Evolutionary conservation across 2,888 invertebrate species (phyloP).

Genomic region (Pristionchus exspectatus): DNA sequence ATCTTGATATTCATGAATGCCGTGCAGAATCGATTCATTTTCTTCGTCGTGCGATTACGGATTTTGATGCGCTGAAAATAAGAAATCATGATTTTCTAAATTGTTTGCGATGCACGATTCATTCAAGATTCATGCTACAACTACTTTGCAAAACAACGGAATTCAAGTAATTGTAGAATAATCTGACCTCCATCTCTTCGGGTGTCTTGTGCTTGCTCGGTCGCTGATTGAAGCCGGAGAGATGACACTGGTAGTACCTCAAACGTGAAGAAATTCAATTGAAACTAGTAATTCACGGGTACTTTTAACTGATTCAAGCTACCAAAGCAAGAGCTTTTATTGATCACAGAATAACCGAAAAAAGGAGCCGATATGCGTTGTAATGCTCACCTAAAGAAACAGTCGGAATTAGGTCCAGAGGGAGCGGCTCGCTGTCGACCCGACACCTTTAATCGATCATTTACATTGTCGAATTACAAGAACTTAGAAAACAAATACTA

Average conservation of each 20-base stretch:
- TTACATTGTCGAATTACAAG: no score
- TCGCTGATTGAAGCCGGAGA: constrained; percentile 60
- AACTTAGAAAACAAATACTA: no score
- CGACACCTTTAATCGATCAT: not conserved
- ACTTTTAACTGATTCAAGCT: no score
- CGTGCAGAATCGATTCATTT: constrained; percentile 65
- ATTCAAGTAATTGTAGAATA: not conserved
- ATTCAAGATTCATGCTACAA: no score
- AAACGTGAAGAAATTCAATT: not conserved
- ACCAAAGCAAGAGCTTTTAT: no score
- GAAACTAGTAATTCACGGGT: no score
- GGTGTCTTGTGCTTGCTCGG: constrained; percentile 42
- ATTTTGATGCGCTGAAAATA: constrained; percentile 13
- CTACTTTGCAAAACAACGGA: no score
- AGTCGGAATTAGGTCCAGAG: constrained; percentile 51
- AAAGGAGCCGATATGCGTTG: not conserved
- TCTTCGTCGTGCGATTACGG: constrained; percentile 62
- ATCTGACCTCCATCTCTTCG: constrained; percentile 17
- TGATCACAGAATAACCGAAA: no score
- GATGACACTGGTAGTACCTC: constrained; percentile 65
- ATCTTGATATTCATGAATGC: constrained; percentile 67
- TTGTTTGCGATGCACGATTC: no score
- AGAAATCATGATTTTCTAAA: not conserved
- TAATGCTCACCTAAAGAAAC: constrained; percentile 31
- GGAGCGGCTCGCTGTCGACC: constrained; percentile 44